phyloP scores from a whole-genome alignment of 2,113 vertebrate species.

The Rhabdomys dilectus region DNA sequence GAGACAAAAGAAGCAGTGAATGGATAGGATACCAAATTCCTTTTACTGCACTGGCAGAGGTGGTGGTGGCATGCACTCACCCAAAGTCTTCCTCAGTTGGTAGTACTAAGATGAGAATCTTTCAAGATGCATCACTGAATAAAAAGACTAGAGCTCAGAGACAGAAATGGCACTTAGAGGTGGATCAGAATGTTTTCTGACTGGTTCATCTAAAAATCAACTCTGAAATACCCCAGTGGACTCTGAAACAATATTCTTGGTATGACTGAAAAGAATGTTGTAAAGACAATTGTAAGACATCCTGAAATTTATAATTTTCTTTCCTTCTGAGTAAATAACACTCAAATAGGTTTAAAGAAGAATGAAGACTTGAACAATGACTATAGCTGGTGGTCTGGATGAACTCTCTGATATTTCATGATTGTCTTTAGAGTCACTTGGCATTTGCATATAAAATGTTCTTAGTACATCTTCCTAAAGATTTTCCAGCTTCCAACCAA shows the following conservation, averaged over 20 bases:
- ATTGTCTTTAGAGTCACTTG: not conserved
- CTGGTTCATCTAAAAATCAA: not conserved
- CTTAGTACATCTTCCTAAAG: constrained; percentile 5
- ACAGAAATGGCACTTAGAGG: fast-evolving
- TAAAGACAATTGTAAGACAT: not conserved
- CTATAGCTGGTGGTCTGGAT: not conserved
- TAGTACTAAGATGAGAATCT: not conserved
- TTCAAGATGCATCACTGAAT: not conserved
- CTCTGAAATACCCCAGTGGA: not conserved
- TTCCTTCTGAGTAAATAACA: not conserved
- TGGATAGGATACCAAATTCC: not conserved
- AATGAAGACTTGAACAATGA: not conserved
- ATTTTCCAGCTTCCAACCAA: not conserved
- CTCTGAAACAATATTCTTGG: not conserved
- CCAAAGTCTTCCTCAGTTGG: not conserved
- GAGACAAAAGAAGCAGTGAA: not conserved
- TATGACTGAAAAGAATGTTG: not conserved
- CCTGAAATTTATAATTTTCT: not conserved
- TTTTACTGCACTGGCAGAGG: not conserved
- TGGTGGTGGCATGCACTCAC: not conserved
- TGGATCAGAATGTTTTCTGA: not conserved
- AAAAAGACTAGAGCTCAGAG: not conserved
- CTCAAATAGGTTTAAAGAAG: not conserved
- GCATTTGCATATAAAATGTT: not conserved
- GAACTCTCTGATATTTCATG: not conserved